Base-by-base conservation (phyloP, 2,888 invertebrate species). In the Chrysotoxum bicinctum region DNA sequence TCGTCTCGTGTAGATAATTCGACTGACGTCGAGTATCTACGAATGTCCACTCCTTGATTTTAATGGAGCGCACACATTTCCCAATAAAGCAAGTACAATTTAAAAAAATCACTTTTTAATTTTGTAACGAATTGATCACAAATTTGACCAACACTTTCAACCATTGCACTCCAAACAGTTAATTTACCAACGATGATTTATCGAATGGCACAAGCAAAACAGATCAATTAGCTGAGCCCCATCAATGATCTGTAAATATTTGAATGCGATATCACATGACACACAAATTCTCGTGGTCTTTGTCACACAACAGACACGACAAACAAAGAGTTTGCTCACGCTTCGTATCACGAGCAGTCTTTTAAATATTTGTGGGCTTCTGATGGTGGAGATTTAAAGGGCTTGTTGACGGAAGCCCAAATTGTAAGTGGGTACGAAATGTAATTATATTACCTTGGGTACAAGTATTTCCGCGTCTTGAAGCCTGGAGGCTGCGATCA, bases 191-290 rank as follows among this genome's bases (percentile, higher is more conserved):
- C 56, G 32, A 81, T 62, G 58, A 58, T 62, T 66, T 66, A 66
- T 66, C 23, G 66, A 68, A 68, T 56, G 60, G 72, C 66, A 66
- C 54, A 66, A 79, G 70, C 74, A 74, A 79, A 83, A 76, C 84
- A 80, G 74, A 74, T 69, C 84, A 84, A 84, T 84, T 84, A 80
- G 84, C 60, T 75, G 69, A 74, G 62, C 74, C 60, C 26, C 50
- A 79, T 75, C 62, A 79, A 69, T 75, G 69, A 75, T 60, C 66
- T 84, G 75, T 70, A 79, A 84, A 84, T 84, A 84, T 80, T 84
- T 72, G 54, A 72, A 56, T 58, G 60, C 70, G 58, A 64, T 50
- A 80, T 84, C 84, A 84, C 84, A 84, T 84, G 84, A 80, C 48
- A 72, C 60, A 80, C 70, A 70, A 79, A 78, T 78, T 62, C 32